A percentile compares a stretch with the other conserved stretches of the same genome.
Evolutionary conservation across 2,797 vertebrate species (phyloP).

Genomic region (Numenius phaeopus): DNA sequence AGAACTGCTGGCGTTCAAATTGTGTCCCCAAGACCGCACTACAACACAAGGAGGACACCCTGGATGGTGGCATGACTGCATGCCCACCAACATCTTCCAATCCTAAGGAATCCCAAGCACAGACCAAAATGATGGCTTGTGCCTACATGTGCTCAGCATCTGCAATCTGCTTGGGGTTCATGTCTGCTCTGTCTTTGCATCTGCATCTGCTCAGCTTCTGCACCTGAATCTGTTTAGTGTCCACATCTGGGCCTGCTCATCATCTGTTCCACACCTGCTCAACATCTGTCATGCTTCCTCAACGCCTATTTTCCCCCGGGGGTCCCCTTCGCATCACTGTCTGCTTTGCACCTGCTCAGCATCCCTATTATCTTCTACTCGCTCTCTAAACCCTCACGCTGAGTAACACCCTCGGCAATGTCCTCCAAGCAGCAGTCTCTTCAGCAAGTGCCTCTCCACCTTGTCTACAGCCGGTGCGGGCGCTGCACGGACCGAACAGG

Average conservation of each 20-base stretch:
- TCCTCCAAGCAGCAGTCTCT: background rate
- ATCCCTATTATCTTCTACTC: background rate
- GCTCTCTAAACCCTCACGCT: background rate
- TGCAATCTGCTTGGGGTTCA: background rate
- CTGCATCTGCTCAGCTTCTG: constrained; percentile 37
- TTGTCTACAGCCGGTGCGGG: background rate
- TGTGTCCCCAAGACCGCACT: background rate
- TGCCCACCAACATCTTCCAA: background rate
- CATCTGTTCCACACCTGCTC: constrained; percentile 68
- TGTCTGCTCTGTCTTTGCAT: constrained; percentile 28
- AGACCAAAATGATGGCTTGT: background rate
- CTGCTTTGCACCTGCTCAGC: constrained; percentile 45
- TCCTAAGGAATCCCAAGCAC: background rate
- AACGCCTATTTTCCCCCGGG: background rate
- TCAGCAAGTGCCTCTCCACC: background rate
- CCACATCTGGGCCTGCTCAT: constrained; percentile 26
- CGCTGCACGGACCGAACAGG: background rate
- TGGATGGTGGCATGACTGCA: background rate
- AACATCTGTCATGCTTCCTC: constrained; percentile 37
- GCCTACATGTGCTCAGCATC: constrained; percentile 24
- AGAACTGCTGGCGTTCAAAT: background rate
- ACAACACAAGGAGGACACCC: background rate
- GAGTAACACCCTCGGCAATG: background rate
- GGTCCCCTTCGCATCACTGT: background rate
- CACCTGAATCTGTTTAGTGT: constrained; percentile 53